Evolutionary conservation across 2,888 invertebrate species (phyloP).

Genomic region (Megaustenia siamemsis): DNA sequence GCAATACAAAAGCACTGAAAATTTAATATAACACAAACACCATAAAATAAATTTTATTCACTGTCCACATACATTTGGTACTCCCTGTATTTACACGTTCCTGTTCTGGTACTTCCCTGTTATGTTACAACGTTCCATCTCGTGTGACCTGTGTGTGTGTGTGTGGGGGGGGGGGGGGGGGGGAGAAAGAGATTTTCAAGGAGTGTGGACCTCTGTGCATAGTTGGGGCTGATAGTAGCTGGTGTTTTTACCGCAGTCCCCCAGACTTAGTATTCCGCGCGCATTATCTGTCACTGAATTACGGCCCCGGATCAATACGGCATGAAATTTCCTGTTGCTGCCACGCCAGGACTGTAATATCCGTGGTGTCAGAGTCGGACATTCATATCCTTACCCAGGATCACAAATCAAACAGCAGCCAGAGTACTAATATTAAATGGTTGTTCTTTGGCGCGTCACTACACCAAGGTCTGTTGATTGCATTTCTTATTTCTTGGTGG

Average conservation of each 20-base stretch:
- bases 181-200: too few relatives aligned
- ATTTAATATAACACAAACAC: too few relatives aligned
- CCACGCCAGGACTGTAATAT: background rate
- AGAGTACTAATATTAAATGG: background rate
- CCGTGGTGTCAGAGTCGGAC: background rate
- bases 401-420: background rate
- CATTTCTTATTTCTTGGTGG: background rate
- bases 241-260: background rate
- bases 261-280: background rate
- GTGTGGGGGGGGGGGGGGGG: too few relatives aligned
- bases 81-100: too few relatives aligned
- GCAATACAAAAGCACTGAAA: too few relatives aligned
- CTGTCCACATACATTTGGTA: too few relatives aligned
- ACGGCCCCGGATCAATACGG: background rate
- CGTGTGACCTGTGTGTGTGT: too few relatives aligned
- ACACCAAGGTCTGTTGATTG: background rate
- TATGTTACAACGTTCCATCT: too few relatives aligned
- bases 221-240: background rate
- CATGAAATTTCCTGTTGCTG: constrained; percentile 8
- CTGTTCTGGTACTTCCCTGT: too few relatives aligned
- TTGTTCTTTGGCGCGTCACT: background rate
- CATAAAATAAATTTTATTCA: too few relatives aligned
- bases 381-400: background rate
- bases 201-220: too few relatives aligned
- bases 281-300: constrained; percentile 7